phyloP scores from a whole-genome alignment of 2,797 vertebrate genomes.

The Cyclura pinguis region DNA sequence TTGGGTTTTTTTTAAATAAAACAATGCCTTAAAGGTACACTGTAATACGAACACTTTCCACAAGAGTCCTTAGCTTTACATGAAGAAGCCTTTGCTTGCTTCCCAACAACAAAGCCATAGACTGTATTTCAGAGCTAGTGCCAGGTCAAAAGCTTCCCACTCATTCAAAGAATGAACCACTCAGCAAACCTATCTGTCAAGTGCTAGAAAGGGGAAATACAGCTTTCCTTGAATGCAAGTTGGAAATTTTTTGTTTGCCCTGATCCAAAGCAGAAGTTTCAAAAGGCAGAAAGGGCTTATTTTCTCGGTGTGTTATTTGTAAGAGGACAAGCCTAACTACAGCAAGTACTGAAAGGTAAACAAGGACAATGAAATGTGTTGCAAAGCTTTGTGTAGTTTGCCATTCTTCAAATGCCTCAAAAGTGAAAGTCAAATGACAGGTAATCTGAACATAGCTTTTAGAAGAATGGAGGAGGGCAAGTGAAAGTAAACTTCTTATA shows the following conservation, averaged over 20 bases:
- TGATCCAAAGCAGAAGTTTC: fast-evolving
- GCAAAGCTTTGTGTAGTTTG: neutral
- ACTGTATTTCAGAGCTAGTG: neutral
- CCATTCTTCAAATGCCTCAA: neutral
- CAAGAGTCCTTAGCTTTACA: neutral
- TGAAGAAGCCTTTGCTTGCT: neutral
- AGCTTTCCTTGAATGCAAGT: neutral
- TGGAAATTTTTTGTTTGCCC: neutral
- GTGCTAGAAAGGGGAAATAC: neutral
- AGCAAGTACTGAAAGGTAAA: conserved; percentile 24
- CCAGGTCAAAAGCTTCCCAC: neutral
- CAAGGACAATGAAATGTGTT: fast-evolving
- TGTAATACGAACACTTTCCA: neutral
- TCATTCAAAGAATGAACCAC: fast-evolving
- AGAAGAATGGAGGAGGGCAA: conserved; percentile 27
- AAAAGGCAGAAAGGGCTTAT: neutral
- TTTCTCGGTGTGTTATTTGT: fast-evolving
- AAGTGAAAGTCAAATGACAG: neutral
- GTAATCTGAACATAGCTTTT: conserved; percentile 41
- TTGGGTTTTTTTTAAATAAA: neutral
- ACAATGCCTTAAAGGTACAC: neutral
- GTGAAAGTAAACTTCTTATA: conserved; percentile 33
- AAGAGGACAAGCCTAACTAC: fast-evolving
- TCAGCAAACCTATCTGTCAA: fast-evolving
- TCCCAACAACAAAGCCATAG: neutral